phyloP scores from a whole-genome alignment of 1,140 invertebrate genomes.

The Panagrolaimus sp. region DNA sequence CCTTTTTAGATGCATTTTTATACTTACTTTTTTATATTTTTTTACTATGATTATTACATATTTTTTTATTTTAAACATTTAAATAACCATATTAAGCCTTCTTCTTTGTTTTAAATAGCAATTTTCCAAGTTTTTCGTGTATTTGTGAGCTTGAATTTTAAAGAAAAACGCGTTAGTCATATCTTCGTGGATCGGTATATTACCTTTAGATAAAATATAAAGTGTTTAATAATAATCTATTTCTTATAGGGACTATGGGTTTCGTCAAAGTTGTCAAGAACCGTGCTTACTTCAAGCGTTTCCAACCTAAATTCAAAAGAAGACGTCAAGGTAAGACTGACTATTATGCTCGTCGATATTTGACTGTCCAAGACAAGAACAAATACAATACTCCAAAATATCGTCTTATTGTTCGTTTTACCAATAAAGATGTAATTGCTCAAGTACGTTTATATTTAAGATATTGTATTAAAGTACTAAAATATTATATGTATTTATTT shows the following conservation, averaged over 20 bases:
- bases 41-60: too few species aligned
- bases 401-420: slow-evolving; percentile 90
- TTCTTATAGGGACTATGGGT: slow-evolving; percentile 64
- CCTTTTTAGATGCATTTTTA: too few species aligned
- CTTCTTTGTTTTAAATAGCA: too few species aligned
- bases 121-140: too few species aligned
- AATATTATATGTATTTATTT: slow-evolving; percentile 33
- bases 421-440: slow-evolving; percentile 93
- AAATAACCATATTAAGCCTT: too few species aligned
- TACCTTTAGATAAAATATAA: not conserved
- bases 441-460: slow-evolving; percentile 67
- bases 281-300: slow-evolving; percentile 99
- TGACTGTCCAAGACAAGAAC: slow-evolving; percentile 97
- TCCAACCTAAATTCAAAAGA: slow-evolving; percentile 71
- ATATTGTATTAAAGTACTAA: too few species aligned
- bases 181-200: not conserved
- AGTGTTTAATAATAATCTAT: not conserved
- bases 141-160: too few species aligned
- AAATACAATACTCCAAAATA: slow-evolving; percentile 99
- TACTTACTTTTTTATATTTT: too few species aligned
- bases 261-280: slow-evolving; percentile 99
- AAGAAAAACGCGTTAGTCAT: too few species aligned
- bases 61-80: too few species aligned
- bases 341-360: slow-evolving; percentile 81
- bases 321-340: slow-evolving; percentile 64